Evolutionary conservation across 1,140 invertebrate genomes (phyloP).

Genomic region (Micrasema longulum): DNA sequence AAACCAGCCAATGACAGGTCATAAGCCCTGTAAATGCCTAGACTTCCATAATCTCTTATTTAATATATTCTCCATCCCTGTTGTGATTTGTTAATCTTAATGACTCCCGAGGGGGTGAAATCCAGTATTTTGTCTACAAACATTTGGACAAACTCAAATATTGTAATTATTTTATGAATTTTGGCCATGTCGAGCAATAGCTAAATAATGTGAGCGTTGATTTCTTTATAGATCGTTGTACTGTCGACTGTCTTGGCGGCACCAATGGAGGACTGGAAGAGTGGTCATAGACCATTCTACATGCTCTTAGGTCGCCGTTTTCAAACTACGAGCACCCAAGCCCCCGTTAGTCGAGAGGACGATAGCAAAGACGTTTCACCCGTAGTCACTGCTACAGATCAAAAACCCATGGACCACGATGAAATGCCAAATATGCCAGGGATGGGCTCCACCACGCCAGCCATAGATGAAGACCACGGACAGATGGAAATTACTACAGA

Average conservation of each 20-base stretch:
- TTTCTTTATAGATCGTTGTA: not conserved
- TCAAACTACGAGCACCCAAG: not conserved
- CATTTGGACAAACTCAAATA: too few species aligned
- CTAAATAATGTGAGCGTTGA: too few species aligned
- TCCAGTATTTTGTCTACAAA: too few species aligned
- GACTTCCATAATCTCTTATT: too few species aligned
- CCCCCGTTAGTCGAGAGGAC: not conserved
- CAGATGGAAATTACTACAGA: not conserved
- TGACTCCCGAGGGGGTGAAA: too few species aligned
- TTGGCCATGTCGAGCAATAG: too few species aligned
- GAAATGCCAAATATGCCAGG: not conserved
- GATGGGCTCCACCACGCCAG: not conserved
- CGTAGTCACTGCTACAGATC: not conserved
- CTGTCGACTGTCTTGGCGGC: slow-evolving; percentile 8
- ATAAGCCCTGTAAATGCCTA: too few species aligned
- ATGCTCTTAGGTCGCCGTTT: not conserved
- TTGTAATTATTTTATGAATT: too few species aligned
- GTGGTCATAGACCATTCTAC: not conserved
- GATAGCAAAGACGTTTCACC: not conserved
- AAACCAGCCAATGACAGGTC: too few species aligned
- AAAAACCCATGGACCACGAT: slow-evolving; percentile 6
- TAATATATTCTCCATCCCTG: too few species aligned
- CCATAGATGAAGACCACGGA: not conserved
- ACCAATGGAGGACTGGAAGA: slow-evolving; percentile 5
- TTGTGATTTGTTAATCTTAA: too few species aligned